A percentile compares a stretch with the other conserved stretches of the same genome.
Evolutionary conservation across 2,113 vertebrate species (phyloP).

Genomic region (Synchiropus splendidus): DNA sequence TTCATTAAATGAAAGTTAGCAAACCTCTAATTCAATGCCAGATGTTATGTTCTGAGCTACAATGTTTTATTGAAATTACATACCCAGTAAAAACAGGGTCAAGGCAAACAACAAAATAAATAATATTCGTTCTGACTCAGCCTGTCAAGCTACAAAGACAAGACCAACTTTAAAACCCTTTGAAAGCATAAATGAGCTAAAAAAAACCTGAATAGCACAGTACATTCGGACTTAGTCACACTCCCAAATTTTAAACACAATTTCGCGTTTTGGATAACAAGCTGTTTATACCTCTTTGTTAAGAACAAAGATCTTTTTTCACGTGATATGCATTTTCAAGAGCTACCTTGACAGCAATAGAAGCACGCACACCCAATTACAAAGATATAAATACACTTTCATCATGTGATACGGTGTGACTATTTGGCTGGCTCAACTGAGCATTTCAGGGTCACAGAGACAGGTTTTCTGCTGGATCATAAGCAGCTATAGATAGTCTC

Average conservation of each 20-base stretch:
- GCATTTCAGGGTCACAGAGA: constrained; percentile 36
- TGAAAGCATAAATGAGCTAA: too few species aligned
- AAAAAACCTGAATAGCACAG: too few species aligned
- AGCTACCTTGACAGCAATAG: constrained; percentile 26
- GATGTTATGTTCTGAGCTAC: too few species aligned
- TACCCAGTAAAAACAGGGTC: too few species aligned
- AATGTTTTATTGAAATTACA: too few species aligned
- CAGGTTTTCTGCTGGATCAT: constrained; percentile 20
- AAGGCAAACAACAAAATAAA: too few species aligned
- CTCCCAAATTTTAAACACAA: background rate
- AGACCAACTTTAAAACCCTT: background rate
- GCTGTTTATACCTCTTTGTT: constrained; percentile 3
- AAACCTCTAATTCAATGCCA: too few species aligned
- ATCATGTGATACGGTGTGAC: constrained; percentile 33
- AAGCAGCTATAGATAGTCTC: constrained; percentile 17
- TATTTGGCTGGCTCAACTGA: constrained; percentile 39
- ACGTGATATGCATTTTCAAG: constrained; percentile 19
- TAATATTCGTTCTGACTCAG: too few species aligned
- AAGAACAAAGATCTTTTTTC: constrained; percentile 16
- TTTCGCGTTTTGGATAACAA: constrained; percentile 1
- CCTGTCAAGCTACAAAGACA: too few species aligned
- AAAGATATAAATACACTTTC: constrained; percentile 45
- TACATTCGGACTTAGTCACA: too few species aligned
- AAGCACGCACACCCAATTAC: constrained; percentile 10
- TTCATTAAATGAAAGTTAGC: too few species aligned